Evolutionary conservation across 2,797 vertebrate genomes (phyloP).

Genomic region (Catamblyrhynchus diadema): DNA sequence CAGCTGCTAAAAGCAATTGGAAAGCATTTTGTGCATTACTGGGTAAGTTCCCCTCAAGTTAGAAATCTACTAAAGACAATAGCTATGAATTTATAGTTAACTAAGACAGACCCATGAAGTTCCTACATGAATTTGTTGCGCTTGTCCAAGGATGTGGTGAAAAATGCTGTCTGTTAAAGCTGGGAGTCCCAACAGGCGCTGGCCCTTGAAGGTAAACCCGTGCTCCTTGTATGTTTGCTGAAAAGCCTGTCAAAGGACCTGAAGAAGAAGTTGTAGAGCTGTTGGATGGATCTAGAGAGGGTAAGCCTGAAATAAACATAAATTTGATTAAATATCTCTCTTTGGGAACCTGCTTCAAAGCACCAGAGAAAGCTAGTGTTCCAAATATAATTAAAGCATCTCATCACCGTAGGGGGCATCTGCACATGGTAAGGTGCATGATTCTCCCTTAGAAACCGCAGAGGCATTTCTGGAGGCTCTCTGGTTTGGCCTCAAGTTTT

Average conservation of each 20-base stretch:
- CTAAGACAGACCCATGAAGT: conserved; percentile 71
- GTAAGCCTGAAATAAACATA: conserved; percentile 81
- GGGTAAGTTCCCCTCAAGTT: conserved; percentile 25
- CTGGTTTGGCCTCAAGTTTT: not conserved
- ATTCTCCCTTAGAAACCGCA: conserved; percentile 2
- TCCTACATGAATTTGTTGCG: conserved; percentile 94
- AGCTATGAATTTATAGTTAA: conserved; percentile 64
- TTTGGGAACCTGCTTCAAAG: conserved; percentile 59
- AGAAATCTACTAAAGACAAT: conserved; percentile 47
- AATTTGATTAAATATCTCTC: conserved; percentile 66
- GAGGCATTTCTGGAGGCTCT: not conserved
- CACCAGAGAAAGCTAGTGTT: conserved; percentile 42
- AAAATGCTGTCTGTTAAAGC: conserved; percentile 99
- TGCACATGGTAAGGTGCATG: conserved; percentile 3
- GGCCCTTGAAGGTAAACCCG: conserved; percentile 94
- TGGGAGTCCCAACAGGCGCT: conserved; percentile 88
- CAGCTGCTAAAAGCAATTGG: conserved; percentile 16
- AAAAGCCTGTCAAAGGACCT: conserved; percentile 91
- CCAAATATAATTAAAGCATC: conserved; percentile 53
- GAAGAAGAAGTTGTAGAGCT: conserved; percentile 79
- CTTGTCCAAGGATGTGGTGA: conserved; percentile 98
- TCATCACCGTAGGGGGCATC: conserved; percentile 24
- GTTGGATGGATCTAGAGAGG: conserved; percentile 84
- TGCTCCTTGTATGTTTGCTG: conserved; percentile 91
- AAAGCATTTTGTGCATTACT: conserved; percentile 51